Percentiles rank a stretch among this genome's conserved stretches.
Conservation (phyloP, 1,140 invertebrate species). For the Andricus grossulariae region DNA sequence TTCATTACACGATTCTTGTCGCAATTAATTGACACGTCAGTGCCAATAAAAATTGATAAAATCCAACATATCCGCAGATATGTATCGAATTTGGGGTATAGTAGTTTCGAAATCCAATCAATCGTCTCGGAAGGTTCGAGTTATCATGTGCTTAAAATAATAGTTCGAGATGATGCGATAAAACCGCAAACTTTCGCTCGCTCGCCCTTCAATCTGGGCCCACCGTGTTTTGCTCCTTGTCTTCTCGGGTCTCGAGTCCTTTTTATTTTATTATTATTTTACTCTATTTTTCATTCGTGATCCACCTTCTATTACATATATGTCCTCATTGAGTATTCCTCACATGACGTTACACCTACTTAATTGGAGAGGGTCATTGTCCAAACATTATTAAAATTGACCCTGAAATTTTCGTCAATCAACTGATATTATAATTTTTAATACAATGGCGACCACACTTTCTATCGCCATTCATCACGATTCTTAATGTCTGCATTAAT, state of each 20-base stretch:
- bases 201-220: background rate
- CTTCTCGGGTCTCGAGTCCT: background rate
- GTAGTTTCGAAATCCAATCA: background rate
- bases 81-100: background rate
- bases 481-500: no score
- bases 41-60: no score
- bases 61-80: background rate
- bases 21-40: no score
- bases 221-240: background rate
- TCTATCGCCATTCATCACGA: no score
- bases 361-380: slow-evolving; percentile 46
- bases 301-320: slow-evolving; percentile 6
- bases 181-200: slow-evolving; percentile 1
- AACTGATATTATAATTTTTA: background rate
- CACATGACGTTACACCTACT: slow-evolving; percentile 14
- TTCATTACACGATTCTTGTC: no score
- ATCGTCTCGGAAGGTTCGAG: background rate
- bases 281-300: slow-evolving; percentile 3
- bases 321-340: slow-evolving; percentile 7
- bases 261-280: no score
- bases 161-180: slow-evolving; percentile 9
- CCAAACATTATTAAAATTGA: slow-evolving; percentile 46
- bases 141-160: slow-evolving; percentile 1
- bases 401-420: slow-evolving; percentile 13
- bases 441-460: background rate